Base-by-base conservation (phyloP, 2,888 invertebrate species). In the Leucoma salicis region DNA sequence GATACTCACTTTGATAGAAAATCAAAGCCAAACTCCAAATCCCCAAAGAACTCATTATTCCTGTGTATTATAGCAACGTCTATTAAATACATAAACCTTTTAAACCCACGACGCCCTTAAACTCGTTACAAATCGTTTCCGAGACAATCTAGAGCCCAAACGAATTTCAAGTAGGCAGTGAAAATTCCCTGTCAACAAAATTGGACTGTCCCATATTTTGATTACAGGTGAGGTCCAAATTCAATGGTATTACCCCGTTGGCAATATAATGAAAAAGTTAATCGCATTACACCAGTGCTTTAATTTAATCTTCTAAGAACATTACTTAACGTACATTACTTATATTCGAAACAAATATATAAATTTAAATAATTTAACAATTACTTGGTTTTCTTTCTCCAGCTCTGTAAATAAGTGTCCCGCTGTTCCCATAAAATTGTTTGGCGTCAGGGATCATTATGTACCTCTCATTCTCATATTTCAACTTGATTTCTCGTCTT, bases 231-330 rank as follows among this genome's bases (percentile, higher is more conserved):
- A 74, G 76, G 63, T 72, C 68, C 64, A 56, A 74, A 78, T 80
- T 85, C 78, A 83, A 84, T 80, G 72, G 72, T 45, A 47, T 55
- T 60, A 53, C 54, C 57, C 53, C 55, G 57, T 39, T 47, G 60
- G 59, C 58, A 66, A 67, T 70, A 78, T 82, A 79, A 85, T 82
- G 80, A 83, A 82, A 81, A 78, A 79, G 75, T 71, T 78, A 76
- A 82, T 74, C 66, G 70, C 64, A 50, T 64, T 60, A 60, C 57
- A 60, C 57, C 28, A 38, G 53, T 59, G 56, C 56, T 57, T 51
- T 48, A 72, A 82, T 82, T 80, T 73, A 78, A 83, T 79, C 72
- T 58, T 51, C 60, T 55, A 55, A 62, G 63, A 69, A 66, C 61
- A 66, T 21, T 21, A 21, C 6, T 21, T 21, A 21, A 21, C 21